Evolutionary conservation across 2,113 vertebrate genomes (phyloP).

Genomic region (Erythrolamprus reginae): DNA sequence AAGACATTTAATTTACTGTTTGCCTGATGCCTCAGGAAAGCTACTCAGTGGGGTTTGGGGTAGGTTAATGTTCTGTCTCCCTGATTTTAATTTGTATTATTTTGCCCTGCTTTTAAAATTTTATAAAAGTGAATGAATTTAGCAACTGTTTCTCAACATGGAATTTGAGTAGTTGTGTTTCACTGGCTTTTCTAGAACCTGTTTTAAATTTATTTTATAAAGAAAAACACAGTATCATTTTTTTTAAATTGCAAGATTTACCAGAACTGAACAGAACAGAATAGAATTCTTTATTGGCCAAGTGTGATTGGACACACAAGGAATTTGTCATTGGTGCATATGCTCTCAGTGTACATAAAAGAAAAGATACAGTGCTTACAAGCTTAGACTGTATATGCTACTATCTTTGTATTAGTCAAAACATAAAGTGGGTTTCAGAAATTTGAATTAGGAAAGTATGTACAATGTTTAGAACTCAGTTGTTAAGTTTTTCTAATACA

Average conservation of each 20-base stretch:
- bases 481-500: too few species aligned
- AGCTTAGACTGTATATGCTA: neutral
- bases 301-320: too few species aligned
- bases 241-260: neutral
- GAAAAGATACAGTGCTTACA: too few species aligned
- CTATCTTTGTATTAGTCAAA: neutral
- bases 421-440: neutral
- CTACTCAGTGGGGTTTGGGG: neutral
- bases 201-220: neutral
- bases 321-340: too few species aligned
- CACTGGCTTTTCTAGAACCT: neutral
- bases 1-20: neutral
- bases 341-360: too few species aligned
- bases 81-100: neutral
- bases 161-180: neutral
- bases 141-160: neutral
- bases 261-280: too few species aligned
- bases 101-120: neutral
- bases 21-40: neutral
- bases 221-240: neutral
- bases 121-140: neutral
- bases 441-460: neutral
- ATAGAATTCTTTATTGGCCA: too few species aligned
- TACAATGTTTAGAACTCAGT: neutral
- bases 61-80: neutral